Percentiles rank a stretch among this genome's conserved stretches.
Conservation (phyloP, 2,113 vertebrate species). For the Hippocampus guttulatus region DNA sequence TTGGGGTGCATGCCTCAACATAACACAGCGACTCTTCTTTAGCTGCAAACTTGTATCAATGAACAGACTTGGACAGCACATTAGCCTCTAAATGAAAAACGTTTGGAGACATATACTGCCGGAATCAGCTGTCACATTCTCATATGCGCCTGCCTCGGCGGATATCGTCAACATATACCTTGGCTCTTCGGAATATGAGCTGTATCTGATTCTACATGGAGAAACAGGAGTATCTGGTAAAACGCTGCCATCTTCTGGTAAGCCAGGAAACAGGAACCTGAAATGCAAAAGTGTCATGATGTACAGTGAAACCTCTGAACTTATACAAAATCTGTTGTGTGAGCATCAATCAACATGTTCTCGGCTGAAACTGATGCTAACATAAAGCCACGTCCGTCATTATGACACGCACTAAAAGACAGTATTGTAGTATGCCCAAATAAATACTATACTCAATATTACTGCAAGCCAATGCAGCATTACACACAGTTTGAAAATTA, state of each 20-base stretch:
- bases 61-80: not conserved
- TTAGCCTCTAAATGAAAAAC: not conserved
- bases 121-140: not conserved
- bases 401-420: too few relatives aligned
- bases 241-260: conserved; percentile 87
- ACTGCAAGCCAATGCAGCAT: too few relatives aligned
- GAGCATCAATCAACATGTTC: too few relatives aligned
- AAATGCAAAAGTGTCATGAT: not conserved
- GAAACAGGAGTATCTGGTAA: conserved; percentile 72
- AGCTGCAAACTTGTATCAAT: not conserved
- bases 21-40: not conserved
- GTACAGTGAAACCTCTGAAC: too few relatives aligned
- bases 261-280: conserved; percentile 93
- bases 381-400: too few relatives aligned
- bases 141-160: not conserved
- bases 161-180: conserved; percentile 11
- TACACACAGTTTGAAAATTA: too few relatives aligned
- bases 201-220: conserved; percentile 12
- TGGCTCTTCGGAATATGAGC: conserved; percentile 36
- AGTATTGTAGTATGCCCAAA: too few relatives aligned
- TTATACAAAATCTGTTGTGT: not conserved
- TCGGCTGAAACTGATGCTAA: not conserved
- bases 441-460: too few relatives aligned
- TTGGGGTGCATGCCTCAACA: not conserved
- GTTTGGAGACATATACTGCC: not conserved